These are phyloP conservation scores for Phallusia fumigata DNA, from an alignment of 23 tunicate species.

Conservation along the genomic window DNA sequence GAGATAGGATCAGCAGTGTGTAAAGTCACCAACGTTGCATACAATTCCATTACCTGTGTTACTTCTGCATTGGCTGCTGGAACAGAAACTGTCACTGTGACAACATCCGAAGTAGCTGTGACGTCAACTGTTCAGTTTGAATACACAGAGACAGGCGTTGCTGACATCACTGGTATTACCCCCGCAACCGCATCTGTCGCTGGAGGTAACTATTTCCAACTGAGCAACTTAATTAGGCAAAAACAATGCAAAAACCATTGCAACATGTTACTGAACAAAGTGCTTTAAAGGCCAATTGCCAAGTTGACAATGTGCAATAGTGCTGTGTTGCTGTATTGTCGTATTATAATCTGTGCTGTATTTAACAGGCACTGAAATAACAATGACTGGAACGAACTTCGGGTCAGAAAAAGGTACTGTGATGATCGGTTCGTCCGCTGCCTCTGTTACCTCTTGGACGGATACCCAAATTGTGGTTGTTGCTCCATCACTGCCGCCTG, in stretches of 20 bases:
- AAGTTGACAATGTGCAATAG: too few relatives aligned
- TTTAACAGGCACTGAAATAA: constrained; percentile 25
- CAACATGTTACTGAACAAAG: too few relatives aligned
- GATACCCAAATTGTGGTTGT: constrained; percentile 31
- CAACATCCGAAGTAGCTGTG: constrained; percentile 17
- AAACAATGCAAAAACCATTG: too few relatives aligned
- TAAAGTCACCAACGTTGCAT: neutral
- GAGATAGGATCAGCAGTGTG: constrained; percentile 12
- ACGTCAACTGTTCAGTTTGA: constrained; percentile 16
- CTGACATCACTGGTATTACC: constrained; percentile 18
- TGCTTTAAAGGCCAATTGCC: too few relatives aligned
- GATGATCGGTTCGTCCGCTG: neutral
- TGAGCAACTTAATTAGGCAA: too few relatives aligned
- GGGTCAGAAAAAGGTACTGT: constrained; percentile 29
- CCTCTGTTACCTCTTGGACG: constrained; percentile 34
- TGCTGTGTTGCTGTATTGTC: too few relatives aligned
- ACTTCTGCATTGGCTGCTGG: constrained; percentile 18
- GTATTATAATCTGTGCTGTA: too few relatives aligned
- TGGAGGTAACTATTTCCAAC: constrained; percentile 63
- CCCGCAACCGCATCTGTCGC: constrained; percentile 15
- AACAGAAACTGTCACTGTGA: constrained; percentile 10
- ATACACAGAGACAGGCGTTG: constrained; percentile 13
- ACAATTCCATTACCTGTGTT: constrained; percentile 29
- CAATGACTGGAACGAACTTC: constrained; percentile 56
- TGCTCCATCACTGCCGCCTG: constrained; percentile 44